Conservation (phyloP, 2,888 invertebrate species). For the Drosophila formosana region DNA sequence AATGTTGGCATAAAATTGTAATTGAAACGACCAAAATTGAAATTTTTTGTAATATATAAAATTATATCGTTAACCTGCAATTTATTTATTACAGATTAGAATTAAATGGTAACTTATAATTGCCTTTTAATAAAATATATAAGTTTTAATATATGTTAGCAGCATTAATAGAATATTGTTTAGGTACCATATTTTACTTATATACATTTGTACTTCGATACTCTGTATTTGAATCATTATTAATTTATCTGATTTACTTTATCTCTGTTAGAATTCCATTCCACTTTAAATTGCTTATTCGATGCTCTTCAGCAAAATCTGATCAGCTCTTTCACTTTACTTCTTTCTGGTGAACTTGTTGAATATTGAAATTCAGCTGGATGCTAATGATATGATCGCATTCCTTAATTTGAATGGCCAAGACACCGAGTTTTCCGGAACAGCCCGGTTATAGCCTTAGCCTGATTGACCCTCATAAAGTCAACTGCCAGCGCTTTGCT, state of each 20-base stretch:
- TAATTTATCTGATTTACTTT: not conserved
- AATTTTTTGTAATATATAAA: too few relatives aligned
- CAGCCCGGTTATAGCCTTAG: slow-evolving; percentile 39
- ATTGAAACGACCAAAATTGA: too few relatives aligned
- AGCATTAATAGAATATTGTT: too few relatives aligned
- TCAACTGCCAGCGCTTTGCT: slow-evolving; percentile 55
- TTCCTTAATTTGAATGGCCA: slow-evolving; percentile 30
- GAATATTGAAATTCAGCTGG: slow-evolving; percentile 14
- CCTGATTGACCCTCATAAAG: slow-evolving; percentile 79
- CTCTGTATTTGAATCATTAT: too few relatives aligned
- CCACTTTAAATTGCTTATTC: not conserved
- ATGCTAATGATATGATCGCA: slow-evolving; percentile 39
- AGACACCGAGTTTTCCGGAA: slow-evolving; percentile 12
- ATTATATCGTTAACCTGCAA: too few relatives aligned
- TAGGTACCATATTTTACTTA: too few relatives aligned
- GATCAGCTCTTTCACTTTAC: slow-evolving; percentile 2
- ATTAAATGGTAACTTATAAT: too few relatives aligned
- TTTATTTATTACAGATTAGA: too few relatives aligned
- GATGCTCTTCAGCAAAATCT: not conserved
- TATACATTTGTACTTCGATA: too few relatives aligned
- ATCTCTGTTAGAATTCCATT: not conserved
- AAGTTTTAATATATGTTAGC: too few relatives aligned
- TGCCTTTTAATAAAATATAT: too few relatives aligned
- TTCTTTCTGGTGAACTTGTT: not conserved
- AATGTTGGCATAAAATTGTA: too few relatives aligned